These are phyloP conservation scores for Andrena minutula DNA, from an alignment of 2,888 invertebrate species.

Conservation along the genomic window DNA sequence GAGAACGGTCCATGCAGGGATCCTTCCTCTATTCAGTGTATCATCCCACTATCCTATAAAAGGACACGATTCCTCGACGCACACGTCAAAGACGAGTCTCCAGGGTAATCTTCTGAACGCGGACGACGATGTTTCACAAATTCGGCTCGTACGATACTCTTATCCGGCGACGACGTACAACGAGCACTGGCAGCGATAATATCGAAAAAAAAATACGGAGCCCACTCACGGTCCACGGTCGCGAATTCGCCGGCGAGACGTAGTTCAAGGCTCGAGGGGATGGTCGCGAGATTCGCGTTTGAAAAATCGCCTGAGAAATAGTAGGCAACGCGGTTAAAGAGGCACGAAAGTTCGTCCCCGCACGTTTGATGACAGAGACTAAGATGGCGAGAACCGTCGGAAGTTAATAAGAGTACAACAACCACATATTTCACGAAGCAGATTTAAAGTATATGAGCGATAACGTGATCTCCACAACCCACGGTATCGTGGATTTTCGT, in stretches of 20 bases:
- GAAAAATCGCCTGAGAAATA: conserved; percentile 6
- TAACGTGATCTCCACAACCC: conserved; percentile 14
- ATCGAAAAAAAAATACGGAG: conserved; percentile 20
- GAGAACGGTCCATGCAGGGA: conserved; percentile 79
- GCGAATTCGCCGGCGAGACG: not conserved
- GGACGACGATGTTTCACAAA: not conserved
- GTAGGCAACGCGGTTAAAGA: conserved; percentile 9
- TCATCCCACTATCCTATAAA: conserved; percentile 70
- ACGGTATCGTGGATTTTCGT: conserved; percentile 10
- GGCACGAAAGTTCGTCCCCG: conserved; percentile 60
- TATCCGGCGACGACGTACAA: conserved; percentile 28
- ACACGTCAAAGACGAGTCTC: conserved; percentile 6
- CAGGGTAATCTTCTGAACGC: conserved; percentile 7
- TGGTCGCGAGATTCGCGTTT: not conserved
- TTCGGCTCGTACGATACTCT: conserved; percentile 20
- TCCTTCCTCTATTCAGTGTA: conserved; percentile 73
- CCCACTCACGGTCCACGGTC: conserved; percentile 36
- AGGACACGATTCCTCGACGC: conserved; percentile 27
- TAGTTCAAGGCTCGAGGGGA: not conserved
- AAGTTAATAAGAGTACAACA: conserved; percentile 49
- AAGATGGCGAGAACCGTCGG: conserved; percentile 77
- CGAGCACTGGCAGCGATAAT: conserved; percentile 29
- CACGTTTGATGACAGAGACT: conserved; percentile 77
- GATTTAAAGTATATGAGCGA: conserved; percentile 36
- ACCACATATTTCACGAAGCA: conserved; percentile 67